These are phyloP conservation scores for Sebastes steindachneri DNA, from an alignment of 2,797 vertebrate genomes.

Conservation along the genomic window DNA sequence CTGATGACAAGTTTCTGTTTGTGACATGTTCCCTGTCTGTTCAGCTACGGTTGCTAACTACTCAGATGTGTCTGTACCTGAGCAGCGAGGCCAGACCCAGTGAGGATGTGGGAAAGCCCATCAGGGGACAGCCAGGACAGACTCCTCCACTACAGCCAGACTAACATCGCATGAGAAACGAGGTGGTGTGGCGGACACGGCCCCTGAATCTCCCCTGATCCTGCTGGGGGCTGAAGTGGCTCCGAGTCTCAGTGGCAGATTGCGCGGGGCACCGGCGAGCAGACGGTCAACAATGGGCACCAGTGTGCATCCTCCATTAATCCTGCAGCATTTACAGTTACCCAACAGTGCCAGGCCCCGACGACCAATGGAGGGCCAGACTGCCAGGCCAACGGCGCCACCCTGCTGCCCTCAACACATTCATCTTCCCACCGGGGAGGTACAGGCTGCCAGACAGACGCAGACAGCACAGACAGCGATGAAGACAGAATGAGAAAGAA, in stretches of 20 bases:
- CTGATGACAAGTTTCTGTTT: not conserved
- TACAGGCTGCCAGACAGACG: constrained; percentile 61
- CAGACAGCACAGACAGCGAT: constrained; percentile 56
- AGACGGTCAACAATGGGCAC: constrained; percentile 75
- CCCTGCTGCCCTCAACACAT: constrained; percentile 67
- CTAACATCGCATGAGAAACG: constrained; percentile 31
- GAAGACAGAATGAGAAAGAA: constrained; percentile 48
- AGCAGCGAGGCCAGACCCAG: not conserved
- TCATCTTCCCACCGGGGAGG: constrained; percentile 78
- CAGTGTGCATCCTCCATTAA: constrained; percentile 78
- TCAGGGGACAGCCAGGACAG: not conserved
- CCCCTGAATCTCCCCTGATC: constrained; percentile 30
- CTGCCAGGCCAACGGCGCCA: constrained; percentile 56
- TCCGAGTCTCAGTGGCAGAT: constrained; percentile 71
- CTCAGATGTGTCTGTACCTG: not conserved
- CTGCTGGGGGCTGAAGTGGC: constrained; percentile 57
- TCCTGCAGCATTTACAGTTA: constrained; percentile 71
- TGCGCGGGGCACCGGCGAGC: constrained; percentile 60
- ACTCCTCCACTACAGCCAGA: not conserved
- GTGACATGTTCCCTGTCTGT: not conserved
- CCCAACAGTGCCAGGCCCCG: constrained; percentile 63
- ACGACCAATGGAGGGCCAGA: constrained; percentile 62
- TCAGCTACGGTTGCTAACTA: not conserved
- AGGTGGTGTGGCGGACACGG: not conserved
- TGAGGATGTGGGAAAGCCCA: constrained; percentile 23